Evolutionary conservation across 1,140 invertebrate genomes (phyloP), one percentile per base, ranked within the genome.

Genomic region (Prorops nasuta): DNA sequence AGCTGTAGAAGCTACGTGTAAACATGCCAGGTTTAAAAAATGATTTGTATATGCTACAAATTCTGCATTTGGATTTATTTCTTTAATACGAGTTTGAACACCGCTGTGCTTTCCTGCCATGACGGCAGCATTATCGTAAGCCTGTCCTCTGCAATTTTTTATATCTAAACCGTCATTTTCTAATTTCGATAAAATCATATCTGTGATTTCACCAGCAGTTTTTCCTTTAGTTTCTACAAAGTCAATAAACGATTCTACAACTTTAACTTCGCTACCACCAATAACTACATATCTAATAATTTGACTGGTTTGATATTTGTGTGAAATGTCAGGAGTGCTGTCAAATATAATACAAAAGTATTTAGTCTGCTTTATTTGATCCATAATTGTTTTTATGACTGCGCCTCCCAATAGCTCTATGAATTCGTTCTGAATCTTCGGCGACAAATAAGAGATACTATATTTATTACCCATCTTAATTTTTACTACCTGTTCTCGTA

Each of bases 51-150:
- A 64, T 16, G 58, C 51, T 12, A 56, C 35, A 47, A 51, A 64
- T 34, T 44, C 40, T n/a, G 54, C 59, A 15, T 36, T 20, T 10
- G 46, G 38, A 54, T 60, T 63, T 32, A 53, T 45, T 35, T 58
- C 34, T 8, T 51, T 24, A 42, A 61, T 63, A 36, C 20, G 7
- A 41, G 49, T 49, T 51, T 67, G 63, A 12, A 63, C 54, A 10
- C 66, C 64, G 49, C 49, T 58, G 35, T 60, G 51, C 16, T 39
- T 54, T 22, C 56, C 66, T 32, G 38, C 15, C 58, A 67, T 66
- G 36, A 61, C 66, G 2, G 38, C 8, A 4, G 52, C 63, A 49
- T 67, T 69, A 37, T 67, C 60, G 37, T 67, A 69, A 6, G 53
- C 51, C 52, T 66, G 66, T 28, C 24, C 24, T 28, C 24, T 28